Conservation (phyloP, 2,797 vertebrate genomes). For the Pogoniulus pusillus region DNA sequence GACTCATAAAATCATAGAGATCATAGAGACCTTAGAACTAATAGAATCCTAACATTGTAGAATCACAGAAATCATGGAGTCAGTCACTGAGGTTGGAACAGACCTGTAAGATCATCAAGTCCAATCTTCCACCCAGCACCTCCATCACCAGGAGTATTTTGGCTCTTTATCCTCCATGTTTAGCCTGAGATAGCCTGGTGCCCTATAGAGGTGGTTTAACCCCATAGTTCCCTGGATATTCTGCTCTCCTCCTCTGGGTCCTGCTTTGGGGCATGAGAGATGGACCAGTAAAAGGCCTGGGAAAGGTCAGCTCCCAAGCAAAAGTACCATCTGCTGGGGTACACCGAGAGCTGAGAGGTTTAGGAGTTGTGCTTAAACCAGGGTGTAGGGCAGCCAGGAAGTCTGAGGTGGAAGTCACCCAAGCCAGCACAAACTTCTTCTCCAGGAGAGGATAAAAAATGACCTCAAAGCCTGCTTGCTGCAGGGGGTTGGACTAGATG, state of each 20-base stretch:
- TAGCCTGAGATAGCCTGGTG: background rate
- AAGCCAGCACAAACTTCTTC: background rate
- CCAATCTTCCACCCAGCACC: too few relatives aligned
- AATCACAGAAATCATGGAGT: too few relatives aligned
- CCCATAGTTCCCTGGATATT: background rate
- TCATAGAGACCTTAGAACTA: too few relatives aligned
- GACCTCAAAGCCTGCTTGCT: background rate
- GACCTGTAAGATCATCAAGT: too few relatives aligned
- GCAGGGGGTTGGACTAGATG: background rate
- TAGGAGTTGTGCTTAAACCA: background rate
- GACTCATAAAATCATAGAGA: too few relatives aligned
- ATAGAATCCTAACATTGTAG: too few relatives aligned
- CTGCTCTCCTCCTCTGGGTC: background rate
- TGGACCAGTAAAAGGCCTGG: background rate
- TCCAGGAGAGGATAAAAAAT: background rate
- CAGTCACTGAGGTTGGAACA: too few relatives aligned
- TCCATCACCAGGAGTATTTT: background rate
- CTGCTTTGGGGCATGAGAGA: rapidly evolving
- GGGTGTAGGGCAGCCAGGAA: rapidly evolving
- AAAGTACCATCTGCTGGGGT: background rate
- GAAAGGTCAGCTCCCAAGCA: background rate
- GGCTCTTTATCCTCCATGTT: background rate
- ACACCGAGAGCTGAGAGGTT: background rate
- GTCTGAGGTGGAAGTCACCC: background rate
- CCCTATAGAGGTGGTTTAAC: background rate